Conservation (phyloP, 2,797 vertebrate genomes). For the Squalus acanthias region DNA sequence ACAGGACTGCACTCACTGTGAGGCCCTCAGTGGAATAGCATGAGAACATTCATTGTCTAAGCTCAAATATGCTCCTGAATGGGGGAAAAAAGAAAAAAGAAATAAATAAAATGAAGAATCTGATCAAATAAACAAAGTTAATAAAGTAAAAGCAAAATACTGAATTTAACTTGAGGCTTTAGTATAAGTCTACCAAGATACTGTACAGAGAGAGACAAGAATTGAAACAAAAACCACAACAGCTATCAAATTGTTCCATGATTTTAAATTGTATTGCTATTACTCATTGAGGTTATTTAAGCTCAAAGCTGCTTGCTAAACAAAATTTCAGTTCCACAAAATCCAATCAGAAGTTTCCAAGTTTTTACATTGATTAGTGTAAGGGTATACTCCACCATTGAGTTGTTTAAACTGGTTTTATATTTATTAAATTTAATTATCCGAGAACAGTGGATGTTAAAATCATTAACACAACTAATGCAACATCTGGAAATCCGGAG, state of each 20-base stretch:
- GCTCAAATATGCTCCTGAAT: not conserved
- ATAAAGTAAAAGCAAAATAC: not conserved
- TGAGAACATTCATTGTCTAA: not conserved
- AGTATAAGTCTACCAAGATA: not conserved
- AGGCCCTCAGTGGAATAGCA: not conserved
- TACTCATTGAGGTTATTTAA: slow-evolving; percentile 5
- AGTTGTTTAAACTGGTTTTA: not conserved
- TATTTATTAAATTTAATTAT: not conserved
- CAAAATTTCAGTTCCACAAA: not conserved
- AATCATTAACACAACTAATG: not conserved
- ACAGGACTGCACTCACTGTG: not conserved
- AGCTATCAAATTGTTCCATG: not conserved
- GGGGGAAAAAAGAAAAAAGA: not conserved
- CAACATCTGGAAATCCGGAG: not conserved
- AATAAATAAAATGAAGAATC: not conserved
- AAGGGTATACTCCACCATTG: not conserved
- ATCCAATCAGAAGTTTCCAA: not conserved
- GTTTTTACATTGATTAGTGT: not conserved
- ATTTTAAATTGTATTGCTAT: not conserved
- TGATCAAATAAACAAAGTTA: not conserved
- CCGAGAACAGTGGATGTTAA: not conserved
- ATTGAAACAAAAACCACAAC: not conserved
- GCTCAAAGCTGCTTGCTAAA: not conserved
- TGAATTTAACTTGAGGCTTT: not conserved
- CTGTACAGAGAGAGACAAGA: not conserved